Conservation (phyloP, 2,113 vertebrate species). For the Oncorhynchus mykiss region DNA sequence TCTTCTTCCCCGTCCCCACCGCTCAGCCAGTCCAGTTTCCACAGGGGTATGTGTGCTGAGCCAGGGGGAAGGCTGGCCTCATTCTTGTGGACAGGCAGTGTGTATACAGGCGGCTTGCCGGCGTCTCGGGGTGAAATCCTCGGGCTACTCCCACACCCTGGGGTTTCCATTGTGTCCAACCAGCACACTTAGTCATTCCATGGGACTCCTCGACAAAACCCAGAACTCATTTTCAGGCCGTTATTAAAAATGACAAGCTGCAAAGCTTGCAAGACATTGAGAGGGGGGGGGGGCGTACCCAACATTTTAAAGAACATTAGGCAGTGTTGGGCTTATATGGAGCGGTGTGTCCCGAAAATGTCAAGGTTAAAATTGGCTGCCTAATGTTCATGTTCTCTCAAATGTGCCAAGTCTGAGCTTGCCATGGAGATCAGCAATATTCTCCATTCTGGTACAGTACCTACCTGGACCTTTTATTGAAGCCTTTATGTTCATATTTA, state of each 20-base stretch:
- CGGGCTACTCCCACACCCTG: conserved; percentile 66
- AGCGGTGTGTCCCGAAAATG: conserved; percentile 48
- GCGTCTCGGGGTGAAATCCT: conserved; percentile 54
- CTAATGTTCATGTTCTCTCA: conserved; percentile 14
- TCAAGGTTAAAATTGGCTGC: conserved; percentile 51
- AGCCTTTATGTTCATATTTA: conserved; percentile 13
- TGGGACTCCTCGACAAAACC: conserved; percentile 46
- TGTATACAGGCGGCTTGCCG: conserved; percentile 44
- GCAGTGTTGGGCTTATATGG: conserved; percentile 52
- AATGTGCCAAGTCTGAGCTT: conserved; percentile 36
- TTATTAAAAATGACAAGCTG: conserved; percentile 64
- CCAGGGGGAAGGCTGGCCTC: conserved; percentile 39
- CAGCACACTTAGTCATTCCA: conserved; percentile 56
- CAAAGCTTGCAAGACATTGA: too few species aligned
- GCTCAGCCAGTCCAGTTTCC: conserved; percentile 22
- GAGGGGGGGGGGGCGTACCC: conserved; percentile 9
- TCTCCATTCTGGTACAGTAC: conserved; percentile 33
- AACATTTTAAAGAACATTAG: conserved; percentile 53
- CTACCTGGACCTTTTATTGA: conserved; percentile 31
- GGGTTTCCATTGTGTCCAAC: conserved; percentile 56
- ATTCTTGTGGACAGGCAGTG: conserved; percentile 53
- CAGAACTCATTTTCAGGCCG: conserved; percentile 48
- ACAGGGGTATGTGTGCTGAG: conserved; percentile 1
- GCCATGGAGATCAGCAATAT: conserved; percentile 45
- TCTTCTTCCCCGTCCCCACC: conserved; percentile 53